A percentile compares a stretch with the other conserved stretches of the same genome.
Conservation (phyloP, 2,113 vertebrate genomes). For the Myodes glareolus region DNA sequence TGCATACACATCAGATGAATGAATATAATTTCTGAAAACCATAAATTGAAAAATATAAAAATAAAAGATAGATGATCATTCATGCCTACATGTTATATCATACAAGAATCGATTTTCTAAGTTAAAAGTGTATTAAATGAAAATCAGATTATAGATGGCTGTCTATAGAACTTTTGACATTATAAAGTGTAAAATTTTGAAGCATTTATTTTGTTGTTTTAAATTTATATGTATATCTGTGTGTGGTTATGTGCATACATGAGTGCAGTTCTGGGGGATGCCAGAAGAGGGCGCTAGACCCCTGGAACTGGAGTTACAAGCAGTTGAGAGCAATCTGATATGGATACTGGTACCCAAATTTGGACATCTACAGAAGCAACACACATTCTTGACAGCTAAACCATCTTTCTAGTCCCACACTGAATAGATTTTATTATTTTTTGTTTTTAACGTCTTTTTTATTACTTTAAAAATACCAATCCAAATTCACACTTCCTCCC, state of each 20-base stretch:
- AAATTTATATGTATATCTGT: background rate
- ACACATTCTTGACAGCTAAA: background rate
- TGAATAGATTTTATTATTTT: background rate
- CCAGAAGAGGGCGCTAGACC: background rate
- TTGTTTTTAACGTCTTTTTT: no score
- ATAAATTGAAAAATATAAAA: background rate
- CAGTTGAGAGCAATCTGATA: background rate
- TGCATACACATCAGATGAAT: background rate
- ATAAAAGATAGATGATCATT: background rate
- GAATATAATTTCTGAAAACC: background rate
- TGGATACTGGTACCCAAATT: background rate
- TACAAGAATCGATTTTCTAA: background rate
- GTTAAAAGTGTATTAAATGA: background rate
- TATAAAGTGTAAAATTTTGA: background rate
- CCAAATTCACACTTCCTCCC: no score
- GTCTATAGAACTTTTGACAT: background rate
- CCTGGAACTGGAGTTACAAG: background rate
- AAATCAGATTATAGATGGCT: background rate
- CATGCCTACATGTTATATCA: background rate
- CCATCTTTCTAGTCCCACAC: background rate
- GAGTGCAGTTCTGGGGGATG: background rate
- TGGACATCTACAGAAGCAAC: background rate
- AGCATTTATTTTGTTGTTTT: background rate
- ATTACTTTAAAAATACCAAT: no score
- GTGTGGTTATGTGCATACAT: background rate